Conservation (phyloP, 2,888 invertebrate genomes). For the Diogma glabrata region DNA sequence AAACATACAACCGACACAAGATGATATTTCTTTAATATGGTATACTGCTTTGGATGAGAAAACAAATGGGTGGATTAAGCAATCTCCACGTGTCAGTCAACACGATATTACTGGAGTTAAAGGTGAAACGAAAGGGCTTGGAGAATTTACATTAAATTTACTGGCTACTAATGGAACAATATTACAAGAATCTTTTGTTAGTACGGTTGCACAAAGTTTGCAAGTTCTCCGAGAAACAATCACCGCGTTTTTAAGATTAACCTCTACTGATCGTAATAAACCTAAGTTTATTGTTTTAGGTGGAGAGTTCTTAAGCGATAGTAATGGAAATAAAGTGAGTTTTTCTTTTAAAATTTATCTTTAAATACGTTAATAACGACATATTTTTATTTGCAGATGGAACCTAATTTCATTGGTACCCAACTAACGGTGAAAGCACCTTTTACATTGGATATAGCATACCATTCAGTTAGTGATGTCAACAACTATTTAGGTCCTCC, state of each 20-base stretch:
- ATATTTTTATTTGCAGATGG: too few relatives aligned
- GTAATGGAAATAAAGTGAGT: not conserved
- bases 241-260: slow-evolving; percentile 52
- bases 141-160: slow-evolving; percentile 53
- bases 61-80: slow-evolving; percentile 39
- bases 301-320: slow-evolving; percentile 43
- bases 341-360: too few relatives aligned
- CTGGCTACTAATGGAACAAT: slow-evolving; percentile 42
- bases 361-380: too few relatives aligned
- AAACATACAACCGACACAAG: slow-evolving; percentile 24
- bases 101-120: slow-evolving; percentile 33
- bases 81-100: slow-evolving; percentile 25
- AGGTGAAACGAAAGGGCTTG: slow-evolving; percentile 68
- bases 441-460: slow-evolving; percentile 71
- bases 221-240: slow-evolving; percentile 65
- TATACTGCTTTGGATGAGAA: slow-evolving; percentile 72
- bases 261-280: slow-evolving; percentile 40
- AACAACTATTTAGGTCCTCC: slow-evolving; percentile 38
- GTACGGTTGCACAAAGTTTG: slow-evolving; percentile 57
- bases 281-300: slow-evolving; percentile 46
- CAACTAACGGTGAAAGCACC: slow-evolving; percentile 67
- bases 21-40: slow-evolving; percentile 42
- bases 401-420: slow-evolving; percentile 66
- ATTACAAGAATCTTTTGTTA: slow-evolving; percentile 60
- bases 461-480: slow-evolving; percentile 59